A percentile compares a stretch with the other conserved stretches of the same genome.
Evolutionary conservation across 2,797 vertebrate species (phyloP).

Genomic region (Arctocebus calabarensis): DNA sequence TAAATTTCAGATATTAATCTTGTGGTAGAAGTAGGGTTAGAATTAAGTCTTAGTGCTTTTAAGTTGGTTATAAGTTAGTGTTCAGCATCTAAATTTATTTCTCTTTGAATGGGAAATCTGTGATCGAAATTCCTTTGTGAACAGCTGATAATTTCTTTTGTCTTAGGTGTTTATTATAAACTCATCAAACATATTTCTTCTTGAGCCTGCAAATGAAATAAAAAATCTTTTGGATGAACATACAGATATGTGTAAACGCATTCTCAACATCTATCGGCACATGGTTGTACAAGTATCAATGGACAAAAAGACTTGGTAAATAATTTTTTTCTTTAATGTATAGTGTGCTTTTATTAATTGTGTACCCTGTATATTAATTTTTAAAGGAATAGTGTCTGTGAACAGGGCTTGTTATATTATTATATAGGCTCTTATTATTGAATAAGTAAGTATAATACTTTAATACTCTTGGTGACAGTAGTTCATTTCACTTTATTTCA

Average conservation of each 20-base stretch:
- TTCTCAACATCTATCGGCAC: constrained; percentile 99
- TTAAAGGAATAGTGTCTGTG: neutral
- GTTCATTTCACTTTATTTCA: constrained; percentile 31
- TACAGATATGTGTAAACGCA: constrained; percentile 99
- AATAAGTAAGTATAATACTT: constrained; percentile 38
- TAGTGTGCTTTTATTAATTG: neutral
- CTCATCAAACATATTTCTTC: constrained; percentile 97
- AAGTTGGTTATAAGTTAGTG: constrained; percentile 34
- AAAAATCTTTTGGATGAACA: constrained; percentile 97
- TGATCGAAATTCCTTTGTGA: constrained; percentile 51
- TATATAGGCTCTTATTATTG: neutral
- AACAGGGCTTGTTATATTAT: neutral
- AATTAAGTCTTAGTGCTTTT: constrained; percentile 41
- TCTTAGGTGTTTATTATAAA: constrained; percentile 97
- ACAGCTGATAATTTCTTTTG: constrained; percentile 72
- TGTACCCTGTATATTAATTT: constrained; percentile 41
- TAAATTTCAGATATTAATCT: constrained; percentile 31
- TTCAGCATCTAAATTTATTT: constrained; percentile 15
- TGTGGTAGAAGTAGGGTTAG: constrained; percentile 22
- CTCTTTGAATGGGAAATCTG: constrained; percentile 54
- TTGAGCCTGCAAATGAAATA: constrained; percentile 98
- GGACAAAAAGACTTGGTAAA: constrained; percentile 99
- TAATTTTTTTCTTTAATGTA: constrained; percentile 63
- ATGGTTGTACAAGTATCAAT: constrained; percentile 99
- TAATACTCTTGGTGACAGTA: neutral